A percentile compares a stretch with the other conserved stretches of the same genome.
These are phyloP conservation scores for Morone chrysops DNA, from an alignment of 2,113 vertebrate genomes.

Conservation along the genomic window DNA sequence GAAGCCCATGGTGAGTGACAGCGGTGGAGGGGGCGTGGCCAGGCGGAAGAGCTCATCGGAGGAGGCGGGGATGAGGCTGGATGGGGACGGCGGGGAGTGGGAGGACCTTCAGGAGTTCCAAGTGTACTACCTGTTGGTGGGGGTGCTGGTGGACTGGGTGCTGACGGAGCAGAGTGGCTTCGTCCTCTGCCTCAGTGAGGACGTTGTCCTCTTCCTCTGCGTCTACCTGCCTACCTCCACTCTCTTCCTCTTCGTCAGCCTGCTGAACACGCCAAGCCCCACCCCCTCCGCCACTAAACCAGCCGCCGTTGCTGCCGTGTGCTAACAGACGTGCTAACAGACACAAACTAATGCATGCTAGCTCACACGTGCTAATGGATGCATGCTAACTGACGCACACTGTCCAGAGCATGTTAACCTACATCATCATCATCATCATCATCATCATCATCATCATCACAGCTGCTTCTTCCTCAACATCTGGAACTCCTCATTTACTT, in stretches of 20 bases:
- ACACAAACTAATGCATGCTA: constrained; percentile 8
- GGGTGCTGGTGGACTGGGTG: constrained; percentile 93
- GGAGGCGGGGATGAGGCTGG: constrained; percentile 74
- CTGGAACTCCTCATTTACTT: constrained; percentile 25
- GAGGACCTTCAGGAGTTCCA: constrained; percentile 92
- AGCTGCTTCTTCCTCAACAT: neutral
- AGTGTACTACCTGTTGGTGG: constrained; percentile 94
- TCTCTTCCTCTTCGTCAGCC: constrained; percentile 91
- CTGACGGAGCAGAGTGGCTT: constrained; percentile 88
- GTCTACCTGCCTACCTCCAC: constrained; percentile 94
- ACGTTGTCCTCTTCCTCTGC: constrained; percentile 94
- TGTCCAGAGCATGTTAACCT: constrained; percentile 2
- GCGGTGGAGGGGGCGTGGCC: constrained; percentile 79
- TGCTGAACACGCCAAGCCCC: constrained; percentile 87
- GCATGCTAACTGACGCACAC: neutral
- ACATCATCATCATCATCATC: constrained; percentile 21
- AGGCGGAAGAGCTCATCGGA: constrained; percentile 28
- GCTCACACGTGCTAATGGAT: neutral
- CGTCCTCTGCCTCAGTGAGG: constrained; percentile 91
- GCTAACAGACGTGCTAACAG: constrained; percentile 24
- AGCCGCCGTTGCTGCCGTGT: constrained; percentile 80
- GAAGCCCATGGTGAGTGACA: constrained; percentile 98
- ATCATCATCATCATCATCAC: constrained; percentile 32
- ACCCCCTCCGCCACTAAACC: constrained; percentile 39
- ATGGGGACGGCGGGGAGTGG: constrained; percentile 85